These are phyloP conservation scores for Pipa parva DNA, from an alignment of 2,113 vertebrate species.

Conservation along the genomic window DNA sequence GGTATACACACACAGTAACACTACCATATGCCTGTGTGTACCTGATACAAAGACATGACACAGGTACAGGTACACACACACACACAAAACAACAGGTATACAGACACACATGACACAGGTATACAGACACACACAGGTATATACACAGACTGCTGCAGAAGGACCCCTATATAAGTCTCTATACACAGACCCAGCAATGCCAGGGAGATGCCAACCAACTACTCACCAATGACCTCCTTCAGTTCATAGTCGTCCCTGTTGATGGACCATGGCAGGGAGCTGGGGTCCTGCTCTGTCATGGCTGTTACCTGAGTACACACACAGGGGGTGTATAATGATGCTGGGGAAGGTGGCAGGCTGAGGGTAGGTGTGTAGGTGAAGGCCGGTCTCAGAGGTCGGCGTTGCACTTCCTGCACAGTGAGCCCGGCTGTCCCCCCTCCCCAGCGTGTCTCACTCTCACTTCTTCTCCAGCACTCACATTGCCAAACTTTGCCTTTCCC, in stretches of 20 bases:
- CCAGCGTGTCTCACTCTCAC: slow-evolving; percentile 50
- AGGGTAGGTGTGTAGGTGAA: neutral
- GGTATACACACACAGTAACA: no score
- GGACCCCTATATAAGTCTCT: no score
- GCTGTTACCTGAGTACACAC: slow-evolving; percentile 32
- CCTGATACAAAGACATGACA: no score
- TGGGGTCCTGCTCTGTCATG: slow-evolving; percentile 89
- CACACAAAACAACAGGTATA: no score
- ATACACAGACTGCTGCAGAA: no score
- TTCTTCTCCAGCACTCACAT: slow-evolving; percentile 45
- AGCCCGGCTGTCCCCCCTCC: slow-evolving; percentile 38
- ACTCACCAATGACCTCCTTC: slow-evolving; percentile 94
- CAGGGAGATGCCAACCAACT: neutral
- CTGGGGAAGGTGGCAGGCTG: neutral
- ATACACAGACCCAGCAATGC: no score
- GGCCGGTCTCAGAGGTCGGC: slow-evolving; percentile 28
- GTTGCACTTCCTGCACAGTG: slow-evolving; percentile 44
- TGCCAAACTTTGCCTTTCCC: slow-evolving; percentile 53
- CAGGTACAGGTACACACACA: no score
- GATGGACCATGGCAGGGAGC: slow-evolving; percentile 90
- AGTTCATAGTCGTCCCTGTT: slow-evolving; percentile 94
- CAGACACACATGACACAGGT: no score
- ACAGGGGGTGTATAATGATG: neutral
- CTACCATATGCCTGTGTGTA: no score
- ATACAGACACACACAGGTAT: no score